These are phyloP conservation scores for Cyrtonyx montezumae DNA, from an alignment of 2,113 vertebrate species.

Conservation along the genomic window DNA sequence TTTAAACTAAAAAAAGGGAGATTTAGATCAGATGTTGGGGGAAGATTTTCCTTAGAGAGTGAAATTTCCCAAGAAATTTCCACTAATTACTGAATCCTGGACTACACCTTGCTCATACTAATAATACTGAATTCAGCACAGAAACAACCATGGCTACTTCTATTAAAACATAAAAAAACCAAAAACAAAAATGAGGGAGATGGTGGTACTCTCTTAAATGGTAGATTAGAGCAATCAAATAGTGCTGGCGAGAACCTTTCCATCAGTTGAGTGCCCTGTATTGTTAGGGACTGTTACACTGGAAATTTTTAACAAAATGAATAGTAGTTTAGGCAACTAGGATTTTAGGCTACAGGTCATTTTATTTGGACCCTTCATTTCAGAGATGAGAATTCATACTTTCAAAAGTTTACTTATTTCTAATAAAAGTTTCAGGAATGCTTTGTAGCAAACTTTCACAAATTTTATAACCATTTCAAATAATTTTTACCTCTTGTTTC, in stretches of 20 bases:
- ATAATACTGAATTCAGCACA: background rate
- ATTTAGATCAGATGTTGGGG: too few species aligned
- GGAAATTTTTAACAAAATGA: background rate
- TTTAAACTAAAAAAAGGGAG: too few species aligned
- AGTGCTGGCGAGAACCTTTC: background rate
- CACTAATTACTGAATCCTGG: background rate
- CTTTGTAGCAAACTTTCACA: background rate
- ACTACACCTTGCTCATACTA: background rate
- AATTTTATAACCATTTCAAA: background rate
- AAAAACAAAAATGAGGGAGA: background rate
- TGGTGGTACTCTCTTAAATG: background rate
- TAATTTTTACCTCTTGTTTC: background rate
- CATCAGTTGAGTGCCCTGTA: background rate
- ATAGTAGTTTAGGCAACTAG: background rate
- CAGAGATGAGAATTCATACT: background rate
- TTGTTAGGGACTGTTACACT: background rate
- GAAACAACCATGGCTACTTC: background rate
- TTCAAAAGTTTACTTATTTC: background rate
- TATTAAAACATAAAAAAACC: background rate
- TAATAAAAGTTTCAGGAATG: background rate
- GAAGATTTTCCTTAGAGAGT: too few species aligned
- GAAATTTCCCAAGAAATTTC: background rate
- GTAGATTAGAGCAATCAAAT: background rate
- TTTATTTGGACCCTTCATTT: background rate
- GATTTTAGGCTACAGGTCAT: background rate